Evolutionary conservation across 1,140 invertebrate species (phyloP), one percentile per base, ranked within the genome.

Genomic region (Sinonovacula constricta): DNA sequence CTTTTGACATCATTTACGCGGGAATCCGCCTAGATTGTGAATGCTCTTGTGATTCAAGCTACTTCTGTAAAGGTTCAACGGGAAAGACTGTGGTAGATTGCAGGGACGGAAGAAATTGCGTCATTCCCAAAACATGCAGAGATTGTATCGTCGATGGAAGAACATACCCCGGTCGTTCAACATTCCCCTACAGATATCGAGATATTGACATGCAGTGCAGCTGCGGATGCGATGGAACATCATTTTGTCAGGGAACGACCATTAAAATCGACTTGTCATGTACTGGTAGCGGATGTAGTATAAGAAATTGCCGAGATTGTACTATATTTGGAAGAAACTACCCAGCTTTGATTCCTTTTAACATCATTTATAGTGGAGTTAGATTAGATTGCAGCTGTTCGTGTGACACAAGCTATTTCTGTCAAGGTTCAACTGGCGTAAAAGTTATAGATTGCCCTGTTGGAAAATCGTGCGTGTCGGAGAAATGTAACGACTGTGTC

Each of bases 221-320:
- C n/a, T 78, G 75, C 24, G 75, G 75, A 1, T 78, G 75, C 39
- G 75, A 78, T 51, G 66, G 66, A 10, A 57, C 54, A 26, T 45
- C 53, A 18, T 69, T 63, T 53, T 78, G 75, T 39, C 18, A 22
- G 15, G 75, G 75, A n/a, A 22, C 63, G 15, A 33, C 3, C n/a
- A n/a, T 22, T 12, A 12, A 51, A 10, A 53, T 78, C 18, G 67
- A 22, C 2, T 10, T 78, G 18, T 39, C 66, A 12, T 78, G 75
- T 39, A 69, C 70, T 34, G 75, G 75, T 28, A 65, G 66, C 0
- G 33, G 18, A 53, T 78, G 75, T 54, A 31, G 14, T n/a, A 54
- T 45, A n/a, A 14, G 51, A 18, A 59, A 67, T 45, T 80, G 77
- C 51, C 36, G 24, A 12, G 70, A 28, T 3, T 82, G 80, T 67